These are phyloP conservation scores for Amiota minor DNA, from an alignment of 2,888 invertebrate genomes.

Conservation along the genomic window DNA sequence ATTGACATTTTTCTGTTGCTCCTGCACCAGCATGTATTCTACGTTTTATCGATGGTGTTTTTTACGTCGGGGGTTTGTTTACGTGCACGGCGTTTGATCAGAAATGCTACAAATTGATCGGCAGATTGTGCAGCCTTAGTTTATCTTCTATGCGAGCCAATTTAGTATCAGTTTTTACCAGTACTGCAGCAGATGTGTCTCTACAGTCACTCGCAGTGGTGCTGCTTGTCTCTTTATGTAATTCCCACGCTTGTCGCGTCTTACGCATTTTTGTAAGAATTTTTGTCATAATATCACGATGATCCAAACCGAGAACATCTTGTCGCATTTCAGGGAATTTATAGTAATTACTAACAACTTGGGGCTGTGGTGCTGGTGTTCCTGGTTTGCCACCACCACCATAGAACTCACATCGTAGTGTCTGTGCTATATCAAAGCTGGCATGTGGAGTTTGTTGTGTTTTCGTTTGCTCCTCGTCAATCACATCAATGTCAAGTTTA, in stretches of 20 bases:
- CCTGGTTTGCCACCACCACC: slow-evolving; percentile 72
- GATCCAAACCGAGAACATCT: slow-evolving; percentile 82
- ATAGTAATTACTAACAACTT: not conserved
- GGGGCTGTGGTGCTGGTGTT: slow-evolving; percentile 33
- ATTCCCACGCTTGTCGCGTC: slow-evolving; percentile 76
- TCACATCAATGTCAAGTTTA: slow-evolving; percentile 75
- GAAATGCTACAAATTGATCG: slow-evolving; percentile 54
- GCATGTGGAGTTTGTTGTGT: not conserved
- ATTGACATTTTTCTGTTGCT: slow-evolving; percentile 35
- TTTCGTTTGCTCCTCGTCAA: slow-evolving; percentile 23
- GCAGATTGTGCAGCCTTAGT: slow-evolving; percentile 41
- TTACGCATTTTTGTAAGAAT: slow-evolving; percentile 75
- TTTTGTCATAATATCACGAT: slow-evolving; percentile 78
- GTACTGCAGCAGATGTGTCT: slow-evolving; percentile 24
- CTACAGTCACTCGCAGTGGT: not conserved
- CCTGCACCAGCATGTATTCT: slow-evolving; percentile 15
- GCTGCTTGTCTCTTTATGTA: slow-evolving; percentile 40
- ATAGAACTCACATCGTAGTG: slow-evolving; percentile 46
- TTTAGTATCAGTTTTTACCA: not conserved
- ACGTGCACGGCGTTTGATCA: slow-evolving; percentile 52
- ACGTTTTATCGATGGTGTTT: slow-evolving; percentile 39
- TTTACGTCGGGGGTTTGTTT: slow-evolving; percentile 57
- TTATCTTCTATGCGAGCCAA: slow-evolving; percentile 36
- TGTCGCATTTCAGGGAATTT: slow-evolving; percentile 81
- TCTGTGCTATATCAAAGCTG: slow-evolving; percentile 44